These are phyloP conservation scores for Oryzias javanicus DNA, from an alignment of 2,113 vertebrate genomes.

Conservation along the genomic window DNA sequence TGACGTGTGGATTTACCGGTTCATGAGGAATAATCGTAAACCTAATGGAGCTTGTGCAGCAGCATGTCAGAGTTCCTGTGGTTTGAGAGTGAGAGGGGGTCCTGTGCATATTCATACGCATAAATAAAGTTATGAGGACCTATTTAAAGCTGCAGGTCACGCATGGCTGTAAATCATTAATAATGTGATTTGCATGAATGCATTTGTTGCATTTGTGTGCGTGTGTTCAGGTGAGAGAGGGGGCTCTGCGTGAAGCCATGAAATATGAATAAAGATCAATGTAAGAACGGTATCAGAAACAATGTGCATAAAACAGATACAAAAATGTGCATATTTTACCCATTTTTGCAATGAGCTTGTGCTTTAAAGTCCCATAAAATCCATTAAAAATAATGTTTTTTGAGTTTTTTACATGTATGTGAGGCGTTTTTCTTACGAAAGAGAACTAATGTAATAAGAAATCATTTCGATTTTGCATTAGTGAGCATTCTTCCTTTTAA, in stretches of 20 bases:
- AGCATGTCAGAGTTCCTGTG: conserved; percentile 15
- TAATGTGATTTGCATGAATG: conserved; percentile 42
- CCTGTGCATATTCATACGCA: conserved; percentile 48
- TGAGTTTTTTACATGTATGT: too few relatives aligned
- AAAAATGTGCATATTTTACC: conserved; percentile 2
- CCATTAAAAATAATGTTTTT: too few relatives aligned
- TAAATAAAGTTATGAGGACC: conserved; percentile 31
- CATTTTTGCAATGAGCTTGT: too few relatives aligned
- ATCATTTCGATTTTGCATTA: too few relatives aligned
- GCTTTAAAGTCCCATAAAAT: too few relatives aligned
- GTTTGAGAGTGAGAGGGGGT: conserved; percentile 17
- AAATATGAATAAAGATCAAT: conserved; percentile 3
- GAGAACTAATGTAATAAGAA: too few relatives aligned
- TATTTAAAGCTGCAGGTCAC: conserved; percentile 49
- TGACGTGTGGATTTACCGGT: conserved; percentile 37
- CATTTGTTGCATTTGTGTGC: conserved; percentile 5
- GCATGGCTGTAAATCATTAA: conserved; percentile 49
- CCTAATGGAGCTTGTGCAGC: conserved; percentile 35
- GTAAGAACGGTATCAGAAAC: conserved; percentile 10
- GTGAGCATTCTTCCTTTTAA: too few relatives aligned
- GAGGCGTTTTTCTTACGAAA: too few relatives aligned
- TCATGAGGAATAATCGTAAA: conserved; percentile 38
- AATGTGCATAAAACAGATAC: conserved; percentile 1
- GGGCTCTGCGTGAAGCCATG: neutral
- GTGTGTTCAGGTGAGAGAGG: conserved; percentile 22